A percentile compares a stretch with the other conserved stretches of the same genome.
Conservation (phyloP, 1,140 invertebrate genomes). For the Piezodorus guildinii region DNA sequence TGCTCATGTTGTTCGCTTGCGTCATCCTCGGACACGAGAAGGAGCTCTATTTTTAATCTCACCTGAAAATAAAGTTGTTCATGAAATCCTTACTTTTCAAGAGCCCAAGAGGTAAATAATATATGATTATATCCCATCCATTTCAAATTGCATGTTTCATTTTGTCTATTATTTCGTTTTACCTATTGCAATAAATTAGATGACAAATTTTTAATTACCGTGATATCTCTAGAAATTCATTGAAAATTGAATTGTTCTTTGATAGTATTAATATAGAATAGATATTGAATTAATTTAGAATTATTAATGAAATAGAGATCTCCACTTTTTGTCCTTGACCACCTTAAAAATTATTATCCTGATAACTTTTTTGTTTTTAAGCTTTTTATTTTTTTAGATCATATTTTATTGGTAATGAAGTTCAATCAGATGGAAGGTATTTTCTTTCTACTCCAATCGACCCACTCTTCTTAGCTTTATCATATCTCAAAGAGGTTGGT, state of each 20-base stretch:
- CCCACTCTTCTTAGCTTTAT: slow-evolving; percentile 51
- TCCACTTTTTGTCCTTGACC: too few species aligned
- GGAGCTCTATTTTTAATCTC: slow-evolving; percentile 50
- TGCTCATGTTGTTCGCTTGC: slow-evolving; percentile 48
- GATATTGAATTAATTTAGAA: too few species aligned
- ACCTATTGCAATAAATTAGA: too few species aligned
- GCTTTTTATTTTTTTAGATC: slow-evolving; percentile 39
- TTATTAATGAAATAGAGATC: too few species aligned
- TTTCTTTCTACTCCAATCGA: slow-evolving; percentile 58
- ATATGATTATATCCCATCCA: neutral
- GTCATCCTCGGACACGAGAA: slow-evolving; percentile 49
- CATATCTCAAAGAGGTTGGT: slow-evolving; percentile 40
- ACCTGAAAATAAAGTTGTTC: slow-evolving; percentile 41
- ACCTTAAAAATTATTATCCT: too few species aligned
- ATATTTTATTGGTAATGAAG: slow-evolving; percentile 55
- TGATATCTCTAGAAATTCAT: too few species aligned
- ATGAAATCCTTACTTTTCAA: slow-evolving; percentile 37
- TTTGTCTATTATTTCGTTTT: neutral
- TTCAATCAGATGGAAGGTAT: slow-evolving; percentile 61
- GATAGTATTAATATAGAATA: too few species aligned
- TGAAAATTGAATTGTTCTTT: too few species aligned
- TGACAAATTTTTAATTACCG: too few species aligned
- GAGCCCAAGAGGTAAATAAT: neutral
- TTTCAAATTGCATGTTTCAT: neutral
- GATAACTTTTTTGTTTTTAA: too few species aligned